Percentiles rank a stretch among this genome's conserved stretches.
Evolutionary conservation across 2,113 vertebrate species (phyloP).

Genomic region (Capra hircus): DNA sequence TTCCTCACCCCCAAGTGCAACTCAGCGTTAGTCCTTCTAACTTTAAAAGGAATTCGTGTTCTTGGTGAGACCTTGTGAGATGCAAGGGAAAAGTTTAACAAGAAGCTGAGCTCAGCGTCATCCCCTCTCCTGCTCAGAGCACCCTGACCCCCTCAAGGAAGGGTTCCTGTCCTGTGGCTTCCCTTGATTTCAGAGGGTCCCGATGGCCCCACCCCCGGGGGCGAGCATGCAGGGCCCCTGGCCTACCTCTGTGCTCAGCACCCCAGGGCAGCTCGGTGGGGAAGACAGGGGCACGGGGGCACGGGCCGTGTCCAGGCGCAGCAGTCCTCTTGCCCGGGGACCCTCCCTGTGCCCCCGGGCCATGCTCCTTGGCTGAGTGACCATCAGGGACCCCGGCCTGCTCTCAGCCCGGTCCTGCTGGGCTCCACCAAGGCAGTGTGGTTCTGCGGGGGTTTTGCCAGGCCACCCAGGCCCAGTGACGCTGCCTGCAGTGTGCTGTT

Average conservation of each 20-base stretch:
- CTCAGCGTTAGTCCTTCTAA: background rate
- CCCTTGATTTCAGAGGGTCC: background rate
- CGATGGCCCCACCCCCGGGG: background rate
- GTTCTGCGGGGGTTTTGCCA: background rate
- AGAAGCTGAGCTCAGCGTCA: background rate
- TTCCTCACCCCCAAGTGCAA: background rate
- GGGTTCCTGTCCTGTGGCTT: fast-evolving
- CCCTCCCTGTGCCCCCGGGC: background rate
- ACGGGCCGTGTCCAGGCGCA: too few species aligned
- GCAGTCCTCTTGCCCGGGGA: background rate
- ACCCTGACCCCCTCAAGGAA: background rate
- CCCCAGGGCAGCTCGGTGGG: background rate
- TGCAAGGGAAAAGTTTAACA: background rate
- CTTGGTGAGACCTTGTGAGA: background rate
- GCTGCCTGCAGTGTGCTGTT: fast-evolving
- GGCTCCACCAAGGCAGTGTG: background rate
- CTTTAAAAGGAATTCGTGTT: background rate
- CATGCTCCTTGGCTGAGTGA: too few species aligned
- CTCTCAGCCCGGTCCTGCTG: background rate
- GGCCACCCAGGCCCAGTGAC: background rate
- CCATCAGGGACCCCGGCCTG: background rate
- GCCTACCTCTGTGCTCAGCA: background rate
- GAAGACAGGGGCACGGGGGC: background rate
- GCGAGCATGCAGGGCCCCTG: background rate
- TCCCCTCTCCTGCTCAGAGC: background rate